Evolutionary conservation across 1,140 invertebrate species (phyloP), one percentile per base, ranked within the genome.

Genomic region (Proales similis): DNA sequence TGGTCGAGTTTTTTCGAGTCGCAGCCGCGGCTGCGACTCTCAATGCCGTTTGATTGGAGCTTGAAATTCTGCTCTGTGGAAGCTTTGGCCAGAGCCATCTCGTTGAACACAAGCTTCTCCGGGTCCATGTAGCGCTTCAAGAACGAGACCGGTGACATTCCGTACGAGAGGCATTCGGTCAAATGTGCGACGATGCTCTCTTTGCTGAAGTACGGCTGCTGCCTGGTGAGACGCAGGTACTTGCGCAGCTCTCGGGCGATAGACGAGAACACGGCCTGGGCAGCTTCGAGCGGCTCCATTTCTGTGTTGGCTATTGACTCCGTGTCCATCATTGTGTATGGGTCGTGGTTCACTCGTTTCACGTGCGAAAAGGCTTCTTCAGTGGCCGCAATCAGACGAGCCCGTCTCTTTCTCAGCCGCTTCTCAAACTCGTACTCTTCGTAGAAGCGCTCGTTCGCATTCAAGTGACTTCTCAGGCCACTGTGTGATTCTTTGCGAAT

Each of bases 361-460:
- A 98, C 91, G 71, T 96, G 91, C 5, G 90, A 90, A 71, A 97
- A 97, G 0, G 92, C 90, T 72, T 97, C 93, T 75, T 97, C 93
- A 2, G 90, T 86, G 1, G 91, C 90, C 4, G 87, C 87, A n/a
- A 94, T 82, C 1, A 97, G 78, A 19, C 92, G 78, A 20, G 90
- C 89, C 68, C 84, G 81, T 0, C 93, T 78, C 73, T 97, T 97
- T 61, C 86, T 81, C 17, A 97, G 88, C 45, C 92, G 79, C 46
- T 90, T 78, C 67, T 94, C 91, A 71, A 93, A 93, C 75, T 98
- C 92, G 70, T 92, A 87, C 74, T 97, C 91, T 75, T 95, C 91
- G 72, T 96, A 94, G 74, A 96, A 95, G 12, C 90, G 80, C 74
- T 63, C 42, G 49, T 49, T 60, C 2, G 51, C 39, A 64, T 51